Conservation (phyloP, 2,113 vertebrate genomes). For the Synodontis membranacea region DNA sequence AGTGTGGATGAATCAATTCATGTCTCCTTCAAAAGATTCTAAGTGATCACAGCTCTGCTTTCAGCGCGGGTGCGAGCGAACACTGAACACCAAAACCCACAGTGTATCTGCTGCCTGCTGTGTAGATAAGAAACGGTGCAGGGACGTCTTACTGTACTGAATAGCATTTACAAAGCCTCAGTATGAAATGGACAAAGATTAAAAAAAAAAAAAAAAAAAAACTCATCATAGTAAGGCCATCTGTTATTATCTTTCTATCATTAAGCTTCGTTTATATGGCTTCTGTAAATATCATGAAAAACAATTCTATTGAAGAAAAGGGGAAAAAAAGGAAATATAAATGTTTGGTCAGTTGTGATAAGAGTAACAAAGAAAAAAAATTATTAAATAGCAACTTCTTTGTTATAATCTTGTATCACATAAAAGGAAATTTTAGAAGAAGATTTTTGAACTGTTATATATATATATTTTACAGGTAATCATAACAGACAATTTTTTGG, state of each 20-base stretch:
- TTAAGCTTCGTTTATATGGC: neutral
- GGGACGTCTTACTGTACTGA: neutral
- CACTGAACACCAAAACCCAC: neutral
- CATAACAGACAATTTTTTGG: neutral
- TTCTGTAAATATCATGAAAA: neutral
- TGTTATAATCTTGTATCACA: neutral
- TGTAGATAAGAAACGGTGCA: slow-evolving; percentile 4
- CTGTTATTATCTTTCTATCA: neutral
- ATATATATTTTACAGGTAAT: neutral
- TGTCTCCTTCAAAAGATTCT: neutral
- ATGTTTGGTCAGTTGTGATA: neutral
- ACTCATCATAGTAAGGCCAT: neutral
- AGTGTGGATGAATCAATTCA: slow-evolving; percentile 18
- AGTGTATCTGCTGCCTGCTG: neutral
- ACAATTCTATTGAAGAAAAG: neutral
- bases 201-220: neutral
- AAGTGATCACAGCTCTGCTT: slow-evolving; percentile 24
- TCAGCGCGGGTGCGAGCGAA: neutral
- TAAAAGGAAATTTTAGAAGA: neutral
- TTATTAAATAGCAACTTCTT: no score
- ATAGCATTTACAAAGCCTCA: slow-evolving; percentile 5
- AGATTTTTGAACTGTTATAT: neutral
- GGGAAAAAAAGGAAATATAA: neutral
- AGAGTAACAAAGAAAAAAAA: neutral
- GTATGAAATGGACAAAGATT: slow-evolving; percentile 8